phyloP scores from a whole-genome alignment of 2,888 invertebrate genomes.

The Odontocolon sp. region DNA sequence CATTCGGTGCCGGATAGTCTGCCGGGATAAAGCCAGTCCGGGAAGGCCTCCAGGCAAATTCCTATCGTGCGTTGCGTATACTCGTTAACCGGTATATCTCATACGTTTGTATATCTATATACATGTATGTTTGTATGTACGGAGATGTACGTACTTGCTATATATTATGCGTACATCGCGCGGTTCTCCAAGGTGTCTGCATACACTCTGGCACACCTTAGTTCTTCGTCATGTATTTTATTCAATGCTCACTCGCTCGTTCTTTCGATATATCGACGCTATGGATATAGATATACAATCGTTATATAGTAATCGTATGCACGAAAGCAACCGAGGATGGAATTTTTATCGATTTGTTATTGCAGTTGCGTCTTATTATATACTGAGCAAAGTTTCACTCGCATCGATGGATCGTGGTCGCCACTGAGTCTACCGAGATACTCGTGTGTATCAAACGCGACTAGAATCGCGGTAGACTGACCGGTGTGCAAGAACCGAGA shows the following conservation, averaged over 20 bases:
- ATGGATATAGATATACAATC: not conserved
- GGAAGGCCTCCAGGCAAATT: constrained; percentile 60
- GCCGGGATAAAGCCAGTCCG: constrained; percentile 56
- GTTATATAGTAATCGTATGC: not conserved
- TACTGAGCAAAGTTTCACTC: constrained; percentile 9
- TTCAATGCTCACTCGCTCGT: constrained; percentile 44
- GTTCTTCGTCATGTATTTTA: constrained; percentile 44
- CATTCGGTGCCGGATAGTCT: constrained; percentile 75
- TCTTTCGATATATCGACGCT: constrained; percentile 28
- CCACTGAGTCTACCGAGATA: constrained; percentile 38
- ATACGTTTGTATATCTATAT: constrained; percentile 17
- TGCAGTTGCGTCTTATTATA: constrained; percentile 22
- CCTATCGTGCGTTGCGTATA: constrained; percentile 59
- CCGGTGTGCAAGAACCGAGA: constrained; percentile 41
- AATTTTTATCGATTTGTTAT: constrained; percentile 28
- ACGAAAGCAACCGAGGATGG: not conserved
- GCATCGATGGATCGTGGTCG: constrained; percentile 7
- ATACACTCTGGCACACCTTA: constrained; percentile 52
- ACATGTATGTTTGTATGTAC: constrained; percentile 10
- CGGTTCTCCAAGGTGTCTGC: constrained; percentile 49
- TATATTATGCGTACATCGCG: not conserved
- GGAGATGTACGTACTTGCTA: constrained; percentile 32
- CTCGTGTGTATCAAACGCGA: constrained; percentile 6
- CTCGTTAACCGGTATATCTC: constrained; percentile 58
- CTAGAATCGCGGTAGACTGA: constrained; percentile 34